These are phyloP conservation scores for Dasysyrphus tricinctus DNA, from an alignment of 2,888 invertebrate species.

Conservation along the genomic window DNA sequence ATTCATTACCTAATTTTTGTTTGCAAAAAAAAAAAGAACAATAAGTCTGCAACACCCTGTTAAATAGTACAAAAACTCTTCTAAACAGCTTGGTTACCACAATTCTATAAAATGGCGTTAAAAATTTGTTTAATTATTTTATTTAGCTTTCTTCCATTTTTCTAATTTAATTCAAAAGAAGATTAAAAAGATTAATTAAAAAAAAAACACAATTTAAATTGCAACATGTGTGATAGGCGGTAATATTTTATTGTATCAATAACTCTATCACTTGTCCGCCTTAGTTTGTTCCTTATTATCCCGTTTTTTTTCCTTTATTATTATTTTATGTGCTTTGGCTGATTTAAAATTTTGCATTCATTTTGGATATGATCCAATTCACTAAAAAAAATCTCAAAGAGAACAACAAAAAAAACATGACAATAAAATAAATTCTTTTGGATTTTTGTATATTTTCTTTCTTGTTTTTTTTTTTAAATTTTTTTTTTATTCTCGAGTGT, in stretches of 20 bases:
- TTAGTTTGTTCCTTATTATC: background rate
- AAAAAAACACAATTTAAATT: background rate
- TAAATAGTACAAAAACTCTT: background rate
- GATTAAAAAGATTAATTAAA: background rate
- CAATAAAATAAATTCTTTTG: conserved; percentile 26
- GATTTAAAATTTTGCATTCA: conserved; percentile 35
- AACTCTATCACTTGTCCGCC: conserved; percentile 6
- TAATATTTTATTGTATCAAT: conserved; percentile 24
- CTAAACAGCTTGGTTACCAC: background rate
- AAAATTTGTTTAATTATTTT: background rate
- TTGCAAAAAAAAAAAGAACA: too few species aligned
- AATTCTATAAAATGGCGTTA: background rate
- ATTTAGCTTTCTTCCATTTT: background rate
- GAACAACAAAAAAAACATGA: conserved; percentile 1
- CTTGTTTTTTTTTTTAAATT: conserved; percentile 14
- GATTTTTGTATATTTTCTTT: background rate
- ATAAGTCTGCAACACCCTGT: background rate
- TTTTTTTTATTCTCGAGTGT: conserved; percentile 26
- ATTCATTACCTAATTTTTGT: too few species aligned
- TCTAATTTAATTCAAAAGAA: conserved; percentile 3
- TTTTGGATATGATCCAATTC: conserved; percentile 28
- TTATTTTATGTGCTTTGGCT: background rate
- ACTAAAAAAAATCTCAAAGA: background rate
- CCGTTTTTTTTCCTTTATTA: background rate
- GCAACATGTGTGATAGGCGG: conserved; percentile 15